Evolutionary conservation across 2,113 vertebrate species (phyloP), one percentile per base, ranked within the genome.

Genomic region (Chrysemys picta): DNA sequence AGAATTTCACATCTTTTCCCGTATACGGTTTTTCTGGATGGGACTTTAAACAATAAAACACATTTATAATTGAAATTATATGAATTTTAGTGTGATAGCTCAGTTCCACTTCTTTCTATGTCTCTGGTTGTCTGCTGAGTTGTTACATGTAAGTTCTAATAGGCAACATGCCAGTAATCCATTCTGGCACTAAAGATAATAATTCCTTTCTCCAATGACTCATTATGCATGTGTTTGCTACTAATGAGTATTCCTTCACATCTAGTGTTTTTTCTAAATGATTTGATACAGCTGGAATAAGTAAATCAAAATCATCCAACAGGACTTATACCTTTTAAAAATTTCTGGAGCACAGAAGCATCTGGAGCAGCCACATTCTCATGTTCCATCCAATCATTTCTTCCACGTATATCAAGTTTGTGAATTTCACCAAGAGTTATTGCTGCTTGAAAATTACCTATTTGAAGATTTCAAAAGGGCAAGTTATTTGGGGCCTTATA

Each of bases 301-400:
- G 45, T 78, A 78, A 29, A 38, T 19, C 17, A 72, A 45, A 87
- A 85, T 21, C 69, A 85, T 2, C 1, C 25, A 69, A 17, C 1
- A 89, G 59, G 82, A 62, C 16, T 78, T 4, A 47, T 72, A 88
- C 96, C 88, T 89, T 85, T 86, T 76, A 78, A 53, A 91, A 93
- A 65, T 24, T 91, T 8, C 1, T 6, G 7, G 49, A 45, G 17
- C 80, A 49, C 82, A 78, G 56, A 49, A 16, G 47, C 9, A 84
- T 8, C 21, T 78, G 10, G 35, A 94, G 17, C 38, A 21, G 29
- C 3, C 38, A 72, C 9, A n/a, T 84, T 5, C 38, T 11, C 69
- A 27, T 0, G 22, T 47, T 47, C 12, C 75, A 76, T 76, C 75
- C 47, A 25, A 45, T 76, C 21, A 45, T 76, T 76, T 47, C 75